Conservation (phyloP, 2,888 invertebrate genomes). For the Amblyjoppa proteus region DNA sequence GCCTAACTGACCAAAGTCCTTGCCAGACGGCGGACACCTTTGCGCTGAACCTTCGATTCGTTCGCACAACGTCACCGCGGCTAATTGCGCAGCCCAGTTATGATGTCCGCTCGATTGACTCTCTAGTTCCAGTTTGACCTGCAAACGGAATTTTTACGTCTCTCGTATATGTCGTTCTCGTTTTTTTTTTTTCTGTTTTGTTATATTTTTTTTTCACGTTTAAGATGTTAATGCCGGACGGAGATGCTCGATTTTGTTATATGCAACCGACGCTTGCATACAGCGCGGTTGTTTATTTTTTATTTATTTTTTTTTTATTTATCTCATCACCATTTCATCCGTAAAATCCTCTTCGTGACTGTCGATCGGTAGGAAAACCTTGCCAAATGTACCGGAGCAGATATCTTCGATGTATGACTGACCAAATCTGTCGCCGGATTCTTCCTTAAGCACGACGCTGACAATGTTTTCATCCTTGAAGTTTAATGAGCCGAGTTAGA, state of each 20-base stretch:
- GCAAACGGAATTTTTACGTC: conserved; percentile 59
- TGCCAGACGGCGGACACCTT: conserved; percentile 67
- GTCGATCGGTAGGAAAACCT: conserved; percentile 82
- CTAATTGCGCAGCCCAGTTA: conserved; percentile 80
- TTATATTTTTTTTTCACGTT: conserved; percentile 20
- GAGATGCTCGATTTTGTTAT: conserved; percentile 31
- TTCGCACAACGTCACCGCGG: conserved; percentile 77
- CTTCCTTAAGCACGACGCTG: conserved; percentile 82
- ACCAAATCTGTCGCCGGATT: conserved; percentile 80
- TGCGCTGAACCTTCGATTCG: conserved; percentile 79
- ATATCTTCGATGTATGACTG: conserved; percentile 83
- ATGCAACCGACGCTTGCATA: not conserved
- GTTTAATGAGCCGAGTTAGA: conserved; percentile 72
- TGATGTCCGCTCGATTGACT: conserved; percentile 79
- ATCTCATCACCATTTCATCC: conserved; percentile 81
- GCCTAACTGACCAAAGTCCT: not conserved
- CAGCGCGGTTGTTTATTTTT: not conserved
- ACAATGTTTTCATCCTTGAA: conserved; percentile 83
- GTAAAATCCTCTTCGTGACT: conserved; percentile 82
- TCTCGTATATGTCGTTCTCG: conserved; percentile 29
- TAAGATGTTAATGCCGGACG: conserved; percentile 14
- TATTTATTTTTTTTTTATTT: conserved; percentile 11
- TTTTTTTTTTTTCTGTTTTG: conserved; percentile 9
- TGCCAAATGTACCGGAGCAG: conserved; percentile 81
- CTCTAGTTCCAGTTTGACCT: conserved; percentile 82